Conservation (phyloP, 2,113 vertebrate genomes). For the Phalacrocorax pelagicus region DNA sequence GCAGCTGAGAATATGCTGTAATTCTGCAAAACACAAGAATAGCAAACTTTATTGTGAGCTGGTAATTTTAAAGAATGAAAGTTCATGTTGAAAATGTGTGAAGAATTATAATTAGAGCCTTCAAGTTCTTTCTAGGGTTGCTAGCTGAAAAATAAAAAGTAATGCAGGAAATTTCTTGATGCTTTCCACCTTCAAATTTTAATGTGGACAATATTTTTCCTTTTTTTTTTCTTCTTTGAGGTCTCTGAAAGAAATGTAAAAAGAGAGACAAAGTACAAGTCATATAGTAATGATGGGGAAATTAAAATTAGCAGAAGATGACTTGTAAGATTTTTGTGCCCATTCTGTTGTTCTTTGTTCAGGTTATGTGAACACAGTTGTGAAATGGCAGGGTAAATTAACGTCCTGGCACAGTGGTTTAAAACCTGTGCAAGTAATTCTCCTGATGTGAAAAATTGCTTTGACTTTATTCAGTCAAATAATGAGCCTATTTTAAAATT, state of each 20-base stretch:
- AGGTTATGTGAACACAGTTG: neutral
- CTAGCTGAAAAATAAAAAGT: neutral
- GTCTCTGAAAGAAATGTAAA: neutral
- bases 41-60: neutral
- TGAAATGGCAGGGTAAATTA: neutral
- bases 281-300: neutral
- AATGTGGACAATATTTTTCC: neutral
- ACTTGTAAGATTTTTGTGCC: neutral
- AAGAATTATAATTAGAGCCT: neutral
- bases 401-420: neutral
- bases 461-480: slow-evolving; percentile 27
- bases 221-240: neutral
- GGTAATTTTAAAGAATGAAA: neutral
- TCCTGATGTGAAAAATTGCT: neutral
- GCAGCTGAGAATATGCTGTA: neutral
- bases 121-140: neutral
- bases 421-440: neutral
- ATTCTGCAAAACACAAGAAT: neutral
- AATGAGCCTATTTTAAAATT: slow-evolving; percentile 12
- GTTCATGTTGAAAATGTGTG: neutral
- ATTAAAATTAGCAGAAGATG: neutral
- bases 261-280: neutral
- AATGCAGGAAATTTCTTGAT: neutral
- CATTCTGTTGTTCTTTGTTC: neutral
- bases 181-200: neutral